phyloP scores from a whole-genome alignment of 2,797 vertebrate genomes.

The Hozukius guyotensis region DNA sequence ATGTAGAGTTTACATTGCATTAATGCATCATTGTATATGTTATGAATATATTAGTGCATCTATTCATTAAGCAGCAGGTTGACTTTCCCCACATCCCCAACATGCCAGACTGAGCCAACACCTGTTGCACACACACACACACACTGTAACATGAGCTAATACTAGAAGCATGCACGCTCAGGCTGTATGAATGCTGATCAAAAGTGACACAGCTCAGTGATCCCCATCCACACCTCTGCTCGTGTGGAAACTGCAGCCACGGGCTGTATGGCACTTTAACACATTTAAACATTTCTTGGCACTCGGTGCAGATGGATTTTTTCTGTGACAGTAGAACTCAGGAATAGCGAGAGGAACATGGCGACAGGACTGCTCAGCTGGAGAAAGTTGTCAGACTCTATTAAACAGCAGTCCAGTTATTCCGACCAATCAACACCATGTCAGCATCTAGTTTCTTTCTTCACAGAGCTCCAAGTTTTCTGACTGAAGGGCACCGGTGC shows the following conservation, averaged over 20 bases:
- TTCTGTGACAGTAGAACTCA: slow-evolving; percentile 6
- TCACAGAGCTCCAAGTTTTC: background rate
- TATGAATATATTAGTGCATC: background rate
- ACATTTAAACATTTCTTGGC: slow-evolving; percentile 18
- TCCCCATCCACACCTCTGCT: slow-evolving; percentile 30
- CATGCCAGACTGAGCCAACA: background rate
- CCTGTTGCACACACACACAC: background rate
- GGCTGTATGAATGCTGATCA: slow-evolving; percentile 31
- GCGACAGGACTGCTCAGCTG: slow-evolving; percentile 12
- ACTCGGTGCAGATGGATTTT: background rate
- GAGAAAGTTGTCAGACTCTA: slow-evolving; percentile 12
- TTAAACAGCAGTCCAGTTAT: slow-evolving; percentile 4
- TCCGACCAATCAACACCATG: slow-evolving; percentile 10
- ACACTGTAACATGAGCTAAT: background rate
- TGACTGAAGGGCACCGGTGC: background rate
- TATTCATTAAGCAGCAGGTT: background rate
- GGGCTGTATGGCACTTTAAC: slow-evolving; percentile 17
- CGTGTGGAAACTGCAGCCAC: slow-evolving; percentile 34
- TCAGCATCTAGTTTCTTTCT: background rate
- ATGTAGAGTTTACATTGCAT: background rate
- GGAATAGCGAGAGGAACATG: background rate
- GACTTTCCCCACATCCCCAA: background rate
- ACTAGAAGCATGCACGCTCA: background rate
- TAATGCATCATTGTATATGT: background rate
- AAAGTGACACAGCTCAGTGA: slow-evolving; percentile 44